Evolutionary conservation across 2,888 invertebrate genomes (phyloP).

Genomic region (Amphipoea lucens): DNA sequence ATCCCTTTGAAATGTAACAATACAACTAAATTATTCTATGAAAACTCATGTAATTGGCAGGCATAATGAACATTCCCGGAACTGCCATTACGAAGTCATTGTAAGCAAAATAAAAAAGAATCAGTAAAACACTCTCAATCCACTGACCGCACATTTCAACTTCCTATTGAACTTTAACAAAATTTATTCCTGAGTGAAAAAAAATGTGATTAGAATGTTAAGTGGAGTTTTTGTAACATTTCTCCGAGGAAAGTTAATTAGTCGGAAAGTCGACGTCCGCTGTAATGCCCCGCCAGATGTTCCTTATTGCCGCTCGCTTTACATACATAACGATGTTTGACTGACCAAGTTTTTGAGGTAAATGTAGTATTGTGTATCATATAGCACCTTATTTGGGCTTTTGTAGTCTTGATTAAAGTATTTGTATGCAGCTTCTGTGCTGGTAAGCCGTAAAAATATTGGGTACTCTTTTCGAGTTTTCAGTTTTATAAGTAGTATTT

Average conservation of each 20-base stretch:
- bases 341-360: conserved; percentile 49
- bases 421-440: conserved; percentile 42
- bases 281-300: conserved; percentile 68
- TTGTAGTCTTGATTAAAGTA: conserved; percentile 45
- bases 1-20: not conserved
- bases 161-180: conserved; percentile 61
- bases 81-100: conserved; percentile 36
- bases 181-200: conserved; percentile 65
- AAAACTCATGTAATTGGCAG: conserved; percentile 2
- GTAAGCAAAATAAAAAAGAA: conserved; percentile 28
- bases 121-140: conserved; percentile 34
- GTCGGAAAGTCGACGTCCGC: conserved; percentile 67
- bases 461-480: conserved; percentile 31
- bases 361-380: conserved; percentile 35
- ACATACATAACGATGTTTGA: conserved; percentile 59
- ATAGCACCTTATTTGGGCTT: conserved; percentile 45
- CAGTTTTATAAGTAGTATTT: not conserved
- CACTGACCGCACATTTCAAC: conserved; percentile 58
- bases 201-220: conserved; percentile 70
- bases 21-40: not conserved
- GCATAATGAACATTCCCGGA: conserved; percentile 19
- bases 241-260: conserved; percentile 73
- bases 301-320: conserved; percentile 64
- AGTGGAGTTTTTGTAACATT: conserved; percentile 69
- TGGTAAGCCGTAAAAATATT: conserved; percentile 23